Percentiles rank a stretch among this genome's conserved stretches.
Evolutionary conservation across 2,888 invertebrate genomes (phyloP).

Genomic region (Drosophila phalerata): DNA sequence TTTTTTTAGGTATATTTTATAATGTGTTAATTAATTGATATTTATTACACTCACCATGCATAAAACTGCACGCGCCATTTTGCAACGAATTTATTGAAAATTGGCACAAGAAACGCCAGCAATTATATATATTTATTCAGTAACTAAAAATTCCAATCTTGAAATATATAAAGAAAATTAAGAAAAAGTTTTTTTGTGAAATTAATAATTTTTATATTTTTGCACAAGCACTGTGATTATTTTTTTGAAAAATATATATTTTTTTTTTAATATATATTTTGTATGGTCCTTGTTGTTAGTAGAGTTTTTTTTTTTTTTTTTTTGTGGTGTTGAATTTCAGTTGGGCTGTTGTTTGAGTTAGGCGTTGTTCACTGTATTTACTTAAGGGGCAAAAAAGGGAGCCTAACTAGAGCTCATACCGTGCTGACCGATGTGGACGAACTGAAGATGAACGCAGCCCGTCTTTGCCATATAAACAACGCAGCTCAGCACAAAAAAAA

Average conservation of each 20-base stretch:
- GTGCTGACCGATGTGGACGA: slow-evolving; percentile 85
- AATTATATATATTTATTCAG: slow-evolving; percentile 48
- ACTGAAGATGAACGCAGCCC: slow-evolving; percentile 85
- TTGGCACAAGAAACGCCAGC: slow-evolving; percentile 82
- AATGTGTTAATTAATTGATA: background rate
- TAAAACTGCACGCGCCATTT: slow-evolving; percentile 85
- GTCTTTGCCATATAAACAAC: slow-evolving; percentile 85
- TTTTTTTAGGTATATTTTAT: background rate
- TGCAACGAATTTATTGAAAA: slow-evolving; percentile 68
- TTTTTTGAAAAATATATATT: slow-evolving; percentile 4
- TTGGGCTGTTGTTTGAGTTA: slow-evolving; percentile 26
- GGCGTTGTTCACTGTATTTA: slow-evolving; percentile 57
- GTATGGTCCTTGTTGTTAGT: slow-evolving; percentile 52
- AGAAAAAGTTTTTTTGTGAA: slow-evolving; percentile 41
- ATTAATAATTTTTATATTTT: slow-evolving; percentile 22
- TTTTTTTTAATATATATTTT: slow-evolving; percentile 14
- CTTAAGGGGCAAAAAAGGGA: slow-evolving; percentile 49
- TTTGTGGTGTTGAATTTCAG: slow-evolving; percentile 6
- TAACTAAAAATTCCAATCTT: slow-evolving; percentile 69
- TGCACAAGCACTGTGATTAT: slow-evolving; percentile 39
- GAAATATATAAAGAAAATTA: slow-evolving; percentile 65
- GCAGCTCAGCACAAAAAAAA: slow-evolving; percentile 47
- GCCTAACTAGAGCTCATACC: slow-evolving; percentile 84
- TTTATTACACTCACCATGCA: slow-evolving; percentile 85
- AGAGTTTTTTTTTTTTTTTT: slow-evolving; percentile 29